Base-by-base conservation (phyloP, 2,797 vertebrate genomes). In the Characodon lateralis region DNA sequence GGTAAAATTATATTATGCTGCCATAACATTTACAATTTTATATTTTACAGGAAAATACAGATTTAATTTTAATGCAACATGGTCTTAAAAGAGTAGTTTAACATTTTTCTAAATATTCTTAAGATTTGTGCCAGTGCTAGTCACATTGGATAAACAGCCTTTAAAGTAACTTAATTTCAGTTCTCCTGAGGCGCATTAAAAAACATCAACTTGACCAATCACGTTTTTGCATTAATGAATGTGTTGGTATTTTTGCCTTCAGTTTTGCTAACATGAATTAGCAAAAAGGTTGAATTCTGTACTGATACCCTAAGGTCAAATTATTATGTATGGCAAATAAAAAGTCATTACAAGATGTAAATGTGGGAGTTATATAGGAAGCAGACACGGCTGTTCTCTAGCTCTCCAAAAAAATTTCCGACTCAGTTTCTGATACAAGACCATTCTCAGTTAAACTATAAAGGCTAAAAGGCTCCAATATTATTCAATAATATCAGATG, bases 1-100 rank as follows among this genome's bases (percentile, higher is more conserved):
- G 39, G 41, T 68, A 43, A 68, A 68, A 39, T 22, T 43, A 14
- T 68, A 43, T 68, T 68, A 39, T 4, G 39, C 39, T n/a, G 65
- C 65, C 39, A 12, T 68, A 43, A 68, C 65, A 68, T 68, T n/a
- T 68, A 68, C 35, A 68, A 24, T 41, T 13, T 20, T n/a, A 8
- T 41, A 41, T 66, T 66, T 66, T 12, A 68, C 65, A 41, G 65
- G 6, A 41, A 68, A 43, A 43, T 68, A 43, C 65, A 68, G 35
- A 41, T 43, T 68, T 68, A 43, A 41, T 43, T 68, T 43, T 68
- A 68, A 66, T 66, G 63, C 9, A 66, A 66, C 39, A 66, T 41
- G 24, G n/a, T 43, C 20, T 68, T 68, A 43, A 68, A 68, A 39
- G 65, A 68, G 20, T 43, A 68, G 20, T 68, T 68, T 9, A 68